Base-by-base conservation (phyloP, 1,140 invertebrate genomes). In the Sesamia nonagrioides region DNA sequence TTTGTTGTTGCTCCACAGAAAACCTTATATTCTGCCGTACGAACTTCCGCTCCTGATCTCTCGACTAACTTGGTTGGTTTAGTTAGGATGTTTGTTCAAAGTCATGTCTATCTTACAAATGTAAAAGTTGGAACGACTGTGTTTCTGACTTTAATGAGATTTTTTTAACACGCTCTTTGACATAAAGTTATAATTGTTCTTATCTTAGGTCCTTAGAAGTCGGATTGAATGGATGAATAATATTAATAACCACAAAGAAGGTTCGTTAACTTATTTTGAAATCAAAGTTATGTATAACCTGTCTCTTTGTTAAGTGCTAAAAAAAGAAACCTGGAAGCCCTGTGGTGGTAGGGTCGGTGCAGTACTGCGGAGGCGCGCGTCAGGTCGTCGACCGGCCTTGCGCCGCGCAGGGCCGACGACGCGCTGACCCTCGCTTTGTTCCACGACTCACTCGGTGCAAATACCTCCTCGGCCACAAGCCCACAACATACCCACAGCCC, bases 361-460 rank as follows among this genome's bases (percentile, higher is more conserved):
- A 73, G 87, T 88, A 89, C 82, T 75, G 78, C 82, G 71, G 83
- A 77, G 74, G 83, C 84, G 85, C 83, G 88, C 87, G 89, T 84
- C 87, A 87, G 91, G 91, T 93, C 91, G 89, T 83, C 88, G 92
- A 93, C 91, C 91, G 91, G 91, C 92, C 92, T 94, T 94, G 91
- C 90, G 89, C 86, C 81, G 85, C 87, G 89, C 90, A 92, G 90
- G 88, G 88, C 87, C 88, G 88, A 73, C 78, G 79, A 84, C 77
- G 88, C 86, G 86, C 82, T 92, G 89, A 92, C 91, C 90, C 89
- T 88, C 78, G 85, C 88, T 91, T 91, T 91, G 89, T 91, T 88
- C 81, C 78, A 78, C 77, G 79, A 79, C 83, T 85, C 85, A 83
- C 79, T 79, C 81, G 52, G 72, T 73, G 74, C 58, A 75, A 85